Evolutionary conservation across 2,797 vertebrate species (phyloP).

Genomic region (Apogon hyalosoma): DNA sequence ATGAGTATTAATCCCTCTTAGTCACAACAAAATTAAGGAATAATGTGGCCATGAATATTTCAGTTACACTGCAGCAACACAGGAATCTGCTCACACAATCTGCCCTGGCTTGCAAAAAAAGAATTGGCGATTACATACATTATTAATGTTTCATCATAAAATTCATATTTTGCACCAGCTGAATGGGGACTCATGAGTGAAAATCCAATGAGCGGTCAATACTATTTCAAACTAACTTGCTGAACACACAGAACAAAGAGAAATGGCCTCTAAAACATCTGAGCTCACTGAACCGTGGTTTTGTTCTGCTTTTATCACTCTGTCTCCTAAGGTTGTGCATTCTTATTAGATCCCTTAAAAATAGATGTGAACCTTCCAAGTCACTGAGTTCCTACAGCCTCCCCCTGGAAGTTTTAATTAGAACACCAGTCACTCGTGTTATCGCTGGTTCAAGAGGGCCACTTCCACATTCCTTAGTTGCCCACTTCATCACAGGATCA

Average conservation of each 20-base stretch:
- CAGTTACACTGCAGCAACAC: conserved; percentile 73
- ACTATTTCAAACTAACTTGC: conserved; percentile 65
- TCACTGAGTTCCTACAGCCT: conserved; percentile 73
- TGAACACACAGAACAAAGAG: conserved; percentile 65
- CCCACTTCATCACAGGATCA: conserved; percentile 78
- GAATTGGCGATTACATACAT: conserved; percentile 71
- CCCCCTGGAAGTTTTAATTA: conserved; percentile 84
- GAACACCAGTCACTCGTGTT: conserved; percentile 81
- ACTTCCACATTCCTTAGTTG: conserved; percentile 81
- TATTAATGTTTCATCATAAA: conserved; percentile 80
- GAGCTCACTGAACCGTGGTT: conserved; percentile 33
- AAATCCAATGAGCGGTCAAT: conserved; percentile 73
- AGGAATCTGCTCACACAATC: conserved; percentile 60
- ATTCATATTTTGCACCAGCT: conserved; percentile 68
- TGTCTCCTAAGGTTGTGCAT: conserved; percentile 64
- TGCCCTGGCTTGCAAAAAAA: conserved; percentile 63
- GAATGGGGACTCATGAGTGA: conserved; percentile 42
- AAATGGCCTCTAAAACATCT: conserved; percentile 50
- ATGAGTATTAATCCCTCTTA: conserved; percentile 84
- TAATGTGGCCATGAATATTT: conserved; percentile 86
- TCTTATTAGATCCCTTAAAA: conserved; percentile 81
- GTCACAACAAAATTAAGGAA: conserved; percentile 87
- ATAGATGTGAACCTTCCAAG: conserved; percentile 75
- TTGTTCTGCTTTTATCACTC: conserved; percentile 59
- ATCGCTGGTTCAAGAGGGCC: conserved; percentile 75